Evolutionary conservation across 2,113 vertebrate species (phyloP).

Genomic region (Vireo altiloquus): DNA sequence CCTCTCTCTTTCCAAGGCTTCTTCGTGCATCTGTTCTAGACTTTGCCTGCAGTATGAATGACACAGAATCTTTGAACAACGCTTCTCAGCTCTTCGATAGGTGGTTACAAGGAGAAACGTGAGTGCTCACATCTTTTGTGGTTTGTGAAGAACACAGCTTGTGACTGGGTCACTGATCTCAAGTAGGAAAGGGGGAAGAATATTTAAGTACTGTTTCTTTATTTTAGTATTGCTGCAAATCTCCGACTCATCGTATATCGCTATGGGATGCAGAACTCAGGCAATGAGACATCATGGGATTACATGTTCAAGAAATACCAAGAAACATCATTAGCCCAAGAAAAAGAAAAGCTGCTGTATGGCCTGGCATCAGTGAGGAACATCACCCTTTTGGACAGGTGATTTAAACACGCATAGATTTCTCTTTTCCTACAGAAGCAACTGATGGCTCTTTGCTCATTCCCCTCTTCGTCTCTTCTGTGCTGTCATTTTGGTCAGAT

Average conservation of each 20-base stretch:
- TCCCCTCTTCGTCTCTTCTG: background rate
- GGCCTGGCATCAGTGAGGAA: conserved; percentile 87
- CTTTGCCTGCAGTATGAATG: conserved; percentile 84
- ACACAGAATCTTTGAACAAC: conserved; percentile 60
- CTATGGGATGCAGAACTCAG: conserved; percentile 89
- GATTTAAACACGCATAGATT: background rate
- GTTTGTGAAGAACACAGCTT: background rate
- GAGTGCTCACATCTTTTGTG: background rate
- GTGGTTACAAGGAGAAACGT: conserved; percentile 76
- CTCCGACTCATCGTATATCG: conserved; percentile 89
- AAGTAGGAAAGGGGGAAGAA: background rate
- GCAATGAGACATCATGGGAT: conserved; percentile 78
- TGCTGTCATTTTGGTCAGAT: background rate
- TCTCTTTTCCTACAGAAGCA: background rate
- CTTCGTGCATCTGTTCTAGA: conserved; percentile 82
- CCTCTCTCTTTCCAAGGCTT: conserved; percentile 74
- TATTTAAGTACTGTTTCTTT: background rate
- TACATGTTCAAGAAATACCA: conserved; percentile 82
- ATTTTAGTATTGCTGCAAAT: conserved; percentile 80
- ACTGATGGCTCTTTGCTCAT: background rate
- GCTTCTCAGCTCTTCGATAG: conserved; percentile 75
- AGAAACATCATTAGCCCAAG: conserved; percentile 83
- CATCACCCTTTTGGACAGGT: conserved; percentile 82
- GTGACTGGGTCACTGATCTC: background rate
- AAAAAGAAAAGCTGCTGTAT: conserved; percentile 94